Evolutionary conservation across 2,888 invertebrate genomes (phyloP).

Genomic region (Empis livida): DNA sequence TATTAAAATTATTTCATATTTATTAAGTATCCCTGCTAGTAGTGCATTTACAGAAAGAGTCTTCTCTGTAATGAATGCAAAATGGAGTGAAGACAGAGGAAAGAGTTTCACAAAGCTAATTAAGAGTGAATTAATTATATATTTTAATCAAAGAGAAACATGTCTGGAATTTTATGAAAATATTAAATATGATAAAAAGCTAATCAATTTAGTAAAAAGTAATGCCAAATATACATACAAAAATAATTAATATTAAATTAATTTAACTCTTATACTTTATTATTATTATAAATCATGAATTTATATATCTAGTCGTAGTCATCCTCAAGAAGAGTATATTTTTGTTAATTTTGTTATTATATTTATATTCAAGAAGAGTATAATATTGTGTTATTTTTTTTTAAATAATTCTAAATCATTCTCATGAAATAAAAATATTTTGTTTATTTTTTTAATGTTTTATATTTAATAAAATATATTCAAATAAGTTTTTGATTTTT

Average conservation of each 20-base stretch:
- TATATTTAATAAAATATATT: too few relatives aligned
- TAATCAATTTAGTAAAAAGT: constrained; percentile 1
- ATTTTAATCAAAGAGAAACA: constrained; percentile 1
- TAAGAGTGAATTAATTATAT: constrained; percentile 3
- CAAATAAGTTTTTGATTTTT: too few relatives aligned
- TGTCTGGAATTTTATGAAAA: background rate
- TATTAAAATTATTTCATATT: constrained; percentile 5
- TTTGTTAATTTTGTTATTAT: too few relatives aligned
- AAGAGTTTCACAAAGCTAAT: constrained; percentile 3
- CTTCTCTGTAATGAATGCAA: constrained; percentile 7
- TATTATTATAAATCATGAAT: too few relatives aligned
- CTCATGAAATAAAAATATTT: too few relatives aligned
- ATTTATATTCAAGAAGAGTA: too few relatives aligned
- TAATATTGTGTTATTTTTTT: too few relatives aligned
- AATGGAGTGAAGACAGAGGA: constrained; percentile 5
- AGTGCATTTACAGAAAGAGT: constrained; percentile 7
- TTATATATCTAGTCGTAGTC: too few relatives aligned
- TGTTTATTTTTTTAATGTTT: too few relatives aligned
- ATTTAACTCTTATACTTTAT: background rate
- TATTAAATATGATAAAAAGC: background rate
- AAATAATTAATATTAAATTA: background rate
- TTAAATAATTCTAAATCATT: too few relatives aligned
- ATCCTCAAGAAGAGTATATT: too few relatives aligned
- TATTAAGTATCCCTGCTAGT: constrained; percentile 5
- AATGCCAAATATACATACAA: background rate